Base-by-base conservation (phyloP, 2,888 invertebrate species). In the Branchipolynoe longqiensis region DNA sequence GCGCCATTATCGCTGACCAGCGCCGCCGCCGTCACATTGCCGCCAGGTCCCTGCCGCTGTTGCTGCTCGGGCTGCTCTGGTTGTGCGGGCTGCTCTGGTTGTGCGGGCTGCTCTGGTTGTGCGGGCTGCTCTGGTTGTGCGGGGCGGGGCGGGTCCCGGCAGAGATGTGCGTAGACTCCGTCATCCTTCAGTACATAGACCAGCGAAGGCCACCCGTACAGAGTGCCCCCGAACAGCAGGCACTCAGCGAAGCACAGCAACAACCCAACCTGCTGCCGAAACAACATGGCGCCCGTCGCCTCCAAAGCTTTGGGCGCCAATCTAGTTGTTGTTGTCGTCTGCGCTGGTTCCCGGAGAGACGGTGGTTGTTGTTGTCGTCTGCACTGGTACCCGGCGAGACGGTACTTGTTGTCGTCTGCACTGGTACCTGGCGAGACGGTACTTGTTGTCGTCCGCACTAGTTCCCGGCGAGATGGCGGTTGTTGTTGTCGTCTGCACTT, bases 161-260 rank as follows among this genome's bases (percentile, higher is more conserved):
- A 82, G 31, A 82, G 58, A 22, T 82, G 82, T 0, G 36, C n/a
- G 82, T 36, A 82, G 3, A 82, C 58, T 1, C 82, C 82, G 31
- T 82, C 82, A 38, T 82, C 56, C n/a, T 82, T 82, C 1, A 82
- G 36, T 14, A 82, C 82, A 36, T 82, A 82, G n/a, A 82, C 59
- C 58, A 82, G 56, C 22, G 82, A 82, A 33, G 82, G 58, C 82
- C 82, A 82, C 25, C 82, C 82, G n/a, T 56, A 58, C 18, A 82
- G 56, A 14, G 82, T 58, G 18, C 58, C 82, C 31, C 82, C 82
- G 38, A 82, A 82, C 33, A 82, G 38, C 36, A 82, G 59, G 31
- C 82, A 82, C 38, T 82, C 82, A 33, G 58, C 14, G 31, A 56
- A 58, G 58, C 82, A 82, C 25, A 82, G 36, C 14, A 82, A 6